Evolutionary conservation across 2,888 invertebrate species (phyloP).

Genomic region (Pterostichus niger): DNA sequence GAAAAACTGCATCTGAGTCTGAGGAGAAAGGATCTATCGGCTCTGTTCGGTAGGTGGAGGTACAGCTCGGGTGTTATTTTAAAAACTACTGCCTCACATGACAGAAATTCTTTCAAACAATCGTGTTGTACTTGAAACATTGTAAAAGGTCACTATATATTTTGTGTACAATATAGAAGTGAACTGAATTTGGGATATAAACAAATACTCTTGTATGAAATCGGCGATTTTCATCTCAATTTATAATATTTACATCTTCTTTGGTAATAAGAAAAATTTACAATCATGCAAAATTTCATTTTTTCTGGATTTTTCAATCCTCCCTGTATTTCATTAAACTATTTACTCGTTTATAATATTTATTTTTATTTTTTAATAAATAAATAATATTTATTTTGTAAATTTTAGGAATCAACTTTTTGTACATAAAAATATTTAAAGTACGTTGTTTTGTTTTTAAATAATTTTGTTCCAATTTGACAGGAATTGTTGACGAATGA

Average conservation of each 20-base stretch:
- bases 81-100: not conserved
- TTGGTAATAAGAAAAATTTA: slow-evolving; percentile 66
- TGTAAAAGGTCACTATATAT: slow-evolving; percentile 19
- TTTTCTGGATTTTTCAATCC: slow-evolving; percentile 68
- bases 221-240: slow-evolving; percentile 60
- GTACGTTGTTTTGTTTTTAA: slow-evolving; percentile 55
- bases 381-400: slow-evolving; percentile 57
- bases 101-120: not conserved
- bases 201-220: slow-evolving; percentile 21
- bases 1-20: not conserved
- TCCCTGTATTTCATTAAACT: slow-evolving; percentile 68
- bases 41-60: not conserved
- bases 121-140: slow-evolving; percentile 2
- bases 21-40: not conserved
- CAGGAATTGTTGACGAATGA: slow-evolving; percentile 18
- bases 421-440: slow-evolving; percentile 65
- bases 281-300: slow-evolving; percentile 73
- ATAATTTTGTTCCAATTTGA: slow-evolving; percentile 38
- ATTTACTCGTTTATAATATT: slow-evolving; percentile 53
- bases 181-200: slow-evolving; percentile 5
- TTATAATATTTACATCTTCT: slow-evolving; percentile 65
- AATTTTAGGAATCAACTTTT: slow-evolving; percentile 63
- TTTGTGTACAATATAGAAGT: not conserved
- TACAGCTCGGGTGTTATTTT: not conserved
- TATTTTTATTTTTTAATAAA: slow-evolving; percentile 46